Base-by-base conservation (phyloP, 2,797 vertebrate genomes). In the Rhabdophis nuchalis region DNA sequence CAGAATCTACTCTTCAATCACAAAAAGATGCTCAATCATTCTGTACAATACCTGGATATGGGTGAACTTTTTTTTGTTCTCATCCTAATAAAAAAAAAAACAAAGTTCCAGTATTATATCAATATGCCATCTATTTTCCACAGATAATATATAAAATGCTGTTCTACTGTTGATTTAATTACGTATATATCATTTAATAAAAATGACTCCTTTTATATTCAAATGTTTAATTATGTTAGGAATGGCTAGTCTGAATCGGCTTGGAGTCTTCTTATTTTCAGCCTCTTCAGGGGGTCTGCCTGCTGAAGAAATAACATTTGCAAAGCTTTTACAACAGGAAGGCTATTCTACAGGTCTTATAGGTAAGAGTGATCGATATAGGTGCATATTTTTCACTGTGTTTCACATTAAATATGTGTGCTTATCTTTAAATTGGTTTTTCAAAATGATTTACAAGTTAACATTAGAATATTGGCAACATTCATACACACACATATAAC, bases 241-340 rank as follows among this genome's bases (percentile, higher is more conserved):
- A 87, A 93, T 98, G 94, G 96, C 96, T 5, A 93, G 97, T 5
- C 5, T 61, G 1, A 25, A 25, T 20, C 89, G 3, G 7, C 0
- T 96, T 0, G 98, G 98, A 0, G 98, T 98, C 4, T 99, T 97
- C 95, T 0, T 99, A 20, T 98, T 98, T 93, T 96, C 97, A 0
- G 98, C 98, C 11, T 97, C 97, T 1, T 99, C 99, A 1, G 99
- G 99, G n/a, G 98, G 98, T 87, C 98, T 99, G 85, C 98, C 98
- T 46, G 91, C 91, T 56, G 96, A 96, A 29, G 99, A 99, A 97
- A 89, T 98, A 23, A 99, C 98, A 1, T 99, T 99, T 85, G 98
- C 98, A 23, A 97, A 94, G 85, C 96, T 98, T 5, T 96, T 98
- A 82, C 97, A 98, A 94, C 94, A 97, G 7, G 97, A 97, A 58